phyloP scores from a whole-genome alignment of 2,797 vertebrate genomes.

The Coregonus sp. region DNA sequence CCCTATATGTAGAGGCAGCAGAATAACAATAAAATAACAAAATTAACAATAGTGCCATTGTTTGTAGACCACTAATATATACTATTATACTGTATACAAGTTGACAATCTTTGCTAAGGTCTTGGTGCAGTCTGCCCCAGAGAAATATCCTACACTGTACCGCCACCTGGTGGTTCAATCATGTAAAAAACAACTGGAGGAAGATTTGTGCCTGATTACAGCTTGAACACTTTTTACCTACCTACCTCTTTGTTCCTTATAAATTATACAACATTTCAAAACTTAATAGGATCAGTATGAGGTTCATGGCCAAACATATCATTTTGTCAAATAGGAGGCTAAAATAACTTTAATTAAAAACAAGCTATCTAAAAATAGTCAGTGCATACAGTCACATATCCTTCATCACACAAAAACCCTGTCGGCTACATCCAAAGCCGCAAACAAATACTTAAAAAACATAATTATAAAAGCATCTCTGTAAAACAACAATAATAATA shows the following conservation, averaged over 20 bases:
- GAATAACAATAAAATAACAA: slow-evolving; percentile 17
- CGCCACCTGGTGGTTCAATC: slow-evolving; percentile 51
- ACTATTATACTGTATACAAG: slow-evolving; percentile 55
- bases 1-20: background rate
- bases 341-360: slow-evolving; percentile 15
- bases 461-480: slow-evolving; percentile 21
- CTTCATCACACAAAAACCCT: slow-evolving; percentile 28
- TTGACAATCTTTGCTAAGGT: slow-evolving; percentile 28
- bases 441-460: slow-evolving; percentile 10
- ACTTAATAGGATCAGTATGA: background rate
- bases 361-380: slow-evolving; percentile 43
- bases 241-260: too few species aligned
- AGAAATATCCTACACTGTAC: slow-evolving; percentile 4
- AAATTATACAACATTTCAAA: too few species aligned
- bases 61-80: slow-evolving; percentile 13
- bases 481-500: slow-evolving; percentile 18
- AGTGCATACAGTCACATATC: slow-evolving; percentile 70
- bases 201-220: too few species aligned
- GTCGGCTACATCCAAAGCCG: slow-evolving; percentile 26
- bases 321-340: background rate
- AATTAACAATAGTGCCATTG: slow-evolving; percentile 43
- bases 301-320: background rate
- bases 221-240: too few species aligned
- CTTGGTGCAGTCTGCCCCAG: slow-evolving; percentile 2
- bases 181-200: too few species aligned